Conservation (phyloP, 2,888 invertebrate species). For the Nipponacmea schrenckii region DNA sequence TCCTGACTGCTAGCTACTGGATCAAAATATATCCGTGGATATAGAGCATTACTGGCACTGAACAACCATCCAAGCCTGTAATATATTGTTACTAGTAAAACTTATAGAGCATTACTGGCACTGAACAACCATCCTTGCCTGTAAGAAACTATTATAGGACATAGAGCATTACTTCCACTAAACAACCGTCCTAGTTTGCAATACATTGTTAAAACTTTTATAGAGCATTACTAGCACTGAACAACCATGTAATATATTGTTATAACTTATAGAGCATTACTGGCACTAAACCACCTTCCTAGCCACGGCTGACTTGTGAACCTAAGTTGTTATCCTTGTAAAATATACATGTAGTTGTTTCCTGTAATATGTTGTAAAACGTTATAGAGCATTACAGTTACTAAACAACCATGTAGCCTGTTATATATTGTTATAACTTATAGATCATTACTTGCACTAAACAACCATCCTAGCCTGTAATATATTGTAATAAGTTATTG, state of each 20-base stretch:
- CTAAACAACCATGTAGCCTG: too few species aligned
- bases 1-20: constrained; percentile 9
- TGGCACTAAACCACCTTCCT: constrained; percentile 74
- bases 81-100: too few species aligned
- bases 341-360: too few species aligned
- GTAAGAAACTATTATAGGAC: constrained; percentile 22
- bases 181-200: constrained; percentile 76
- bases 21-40: constrained; percentile 78
- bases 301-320: too few species aligned
- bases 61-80: constrained; percentile 76
- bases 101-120: constrained; percentile 40
- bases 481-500: background rate
- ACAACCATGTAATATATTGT: constrained; percentile 76
- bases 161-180: constrained; percentile 57
- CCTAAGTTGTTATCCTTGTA: too few species aligned
- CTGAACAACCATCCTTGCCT: constrained; percentile 77
- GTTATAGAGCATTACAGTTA: too few species aligned
- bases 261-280: background rate
- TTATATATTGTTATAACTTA: too few species aligned
- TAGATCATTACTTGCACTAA: too few species aligned
- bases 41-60: constrained; percentile 74
- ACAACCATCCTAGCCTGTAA: constrained; percentile 74
- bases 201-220: constrained; percentile 21
- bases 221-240: constrained; percentile 65
- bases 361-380: too few species aligned